Base-by-base conservation (phyloP, 2,797 vertebrate species). In the Labeo calbasu region DNA sequence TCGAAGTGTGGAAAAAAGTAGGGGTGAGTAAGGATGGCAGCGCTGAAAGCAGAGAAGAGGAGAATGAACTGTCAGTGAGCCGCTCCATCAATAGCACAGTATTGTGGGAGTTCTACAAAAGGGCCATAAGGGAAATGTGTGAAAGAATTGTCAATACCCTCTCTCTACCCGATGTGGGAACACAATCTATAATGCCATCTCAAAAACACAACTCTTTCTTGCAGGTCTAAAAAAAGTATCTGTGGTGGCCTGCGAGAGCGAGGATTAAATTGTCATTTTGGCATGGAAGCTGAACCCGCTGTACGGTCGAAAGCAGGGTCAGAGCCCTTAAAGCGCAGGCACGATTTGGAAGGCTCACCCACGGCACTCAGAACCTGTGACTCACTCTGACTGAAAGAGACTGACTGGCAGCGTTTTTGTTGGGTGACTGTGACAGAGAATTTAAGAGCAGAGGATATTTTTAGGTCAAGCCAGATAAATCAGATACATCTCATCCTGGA, bases 241-340 rank as follows among this genome's bases (percentile, higher is more conserved):
- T 19, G 21, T 69, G 57, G 71, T 36, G 65, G 28, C 51, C 70
- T 12, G 21, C 40, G 59, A 72, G 51, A 48, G 48, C 25, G 6
- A 79, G 81, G 77, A 85, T 83, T 85, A 77, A 80, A 83, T 71
- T 68, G 65, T 81, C 21, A 46, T 68, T 83, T 57, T 66, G 72
- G 59, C 71, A 78, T 73, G 36, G 66, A 76, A 36, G 68, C 78
- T 80, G 57, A 61, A 72, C 40, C 48, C 17, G 3, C 55, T 76
- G 53, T 57, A 21, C 17, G 79, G 57, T 72, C 53, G 72, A 68
- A 82, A 82, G 21, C 65, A 46, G 78, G 88, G 81, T 82, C 73
- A 86, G 28, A 15, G 63, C 82, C 71, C 70, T 79, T 68, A 75
- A 83, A 75, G 66, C 17, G 40, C 80, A 61, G 21, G 36, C 72